Conservation (phyloP, 23 tunicate genomes). For the Ascidia mentula region DNA sequence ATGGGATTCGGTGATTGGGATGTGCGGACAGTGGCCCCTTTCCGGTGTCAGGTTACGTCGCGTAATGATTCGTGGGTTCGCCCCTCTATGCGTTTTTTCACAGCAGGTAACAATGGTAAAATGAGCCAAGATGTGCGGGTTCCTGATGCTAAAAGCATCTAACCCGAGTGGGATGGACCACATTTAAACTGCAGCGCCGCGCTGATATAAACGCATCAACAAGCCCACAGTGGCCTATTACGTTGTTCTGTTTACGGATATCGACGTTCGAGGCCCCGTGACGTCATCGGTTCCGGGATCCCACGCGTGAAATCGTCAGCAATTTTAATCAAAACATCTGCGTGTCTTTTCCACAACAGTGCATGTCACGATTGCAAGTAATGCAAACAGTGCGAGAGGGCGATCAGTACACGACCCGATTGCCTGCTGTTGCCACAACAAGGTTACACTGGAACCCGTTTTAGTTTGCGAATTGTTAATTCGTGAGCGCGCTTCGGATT, state of each 20-base stretch:
- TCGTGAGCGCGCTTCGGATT: no score
- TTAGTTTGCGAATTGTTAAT: no score
- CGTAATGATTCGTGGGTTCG: no score
- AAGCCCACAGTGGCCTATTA: not conserved
- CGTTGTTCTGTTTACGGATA: slow-evolving; percentile 7
- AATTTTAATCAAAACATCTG: slow-evolving; percentile 1
- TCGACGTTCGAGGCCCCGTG: slow-evolving; percentile 6
- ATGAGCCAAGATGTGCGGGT: no score
- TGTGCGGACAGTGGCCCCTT: no score
- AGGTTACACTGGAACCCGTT: no score
- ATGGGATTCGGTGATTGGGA: no score
- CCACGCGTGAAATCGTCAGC: slow-evolving; percentile 8
- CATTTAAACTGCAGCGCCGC: not conserved
- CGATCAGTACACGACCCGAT: not conserved
- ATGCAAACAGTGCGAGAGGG: not conserved
- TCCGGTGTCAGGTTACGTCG: no score
- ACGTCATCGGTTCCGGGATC: slow-evolving; percentile 19
- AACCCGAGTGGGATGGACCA: not conserved
- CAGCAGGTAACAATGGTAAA: no score
- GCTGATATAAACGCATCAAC: not conserved
- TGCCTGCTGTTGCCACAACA: not conserved
- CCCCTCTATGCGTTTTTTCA: no score
- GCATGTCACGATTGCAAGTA: not conserved
- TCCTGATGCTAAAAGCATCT: no score
- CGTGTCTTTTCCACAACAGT: not conserved